These are phyloP conservation scores for Apis florea DNA, from an alignment of 1,140 invertebrate genomes.

Conservation along the genomic window DNA sequence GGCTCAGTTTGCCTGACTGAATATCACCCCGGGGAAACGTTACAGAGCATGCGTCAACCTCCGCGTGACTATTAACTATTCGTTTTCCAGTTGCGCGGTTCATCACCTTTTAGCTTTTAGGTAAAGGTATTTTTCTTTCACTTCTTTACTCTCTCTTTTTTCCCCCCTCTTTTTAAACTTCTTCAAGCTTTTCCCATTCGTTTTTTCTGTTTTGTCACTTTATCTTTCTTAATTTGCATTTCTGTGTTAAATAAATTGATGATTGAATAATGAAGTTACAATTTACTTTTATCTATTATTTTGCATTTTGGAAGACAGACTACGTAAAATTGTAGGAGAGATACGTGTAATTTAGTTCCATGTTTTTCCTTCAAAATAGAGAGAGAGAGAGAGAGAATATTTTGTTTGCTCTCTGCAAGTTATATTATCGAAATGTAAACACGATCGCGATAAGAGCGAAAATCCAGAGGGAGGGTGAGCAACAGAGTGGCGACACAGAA, in stretches of 20 bases:
- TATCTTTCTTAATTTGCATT: background rate
- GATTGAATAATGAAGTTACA: no score
- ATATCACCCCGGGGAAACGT: conserved; percentile 60
- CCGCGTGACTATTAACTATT: conserved; percentile 6
- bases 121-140: background rate
- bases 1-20: conserved; percentile 56
- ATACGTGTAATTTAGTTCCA: no score
- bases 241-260: no score
- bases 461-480: background rate
- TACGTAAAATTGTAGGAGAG: no score
- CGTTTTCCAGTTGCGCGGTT: background rate
- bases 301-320: no score
- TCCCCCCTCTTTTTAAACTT: background rate
- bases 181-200: background rate
- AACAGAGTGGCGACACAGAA: background rate
- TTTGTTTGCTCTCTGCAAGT: no score
- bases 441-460: background rate
- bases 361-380: no score
- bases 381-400: no score
- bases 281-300: no score
- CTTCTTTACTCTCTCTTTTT: background rate
- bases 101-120: background rate
- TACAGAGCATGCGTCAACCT: conserved; percentile 60
- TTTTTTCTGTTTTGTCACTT: background rate
- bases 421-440: background rate